Evolutionary conservation across 2,113 vertebrate genomes (phyloP).

Genomic region (Otolemur garnettii): DNA sequence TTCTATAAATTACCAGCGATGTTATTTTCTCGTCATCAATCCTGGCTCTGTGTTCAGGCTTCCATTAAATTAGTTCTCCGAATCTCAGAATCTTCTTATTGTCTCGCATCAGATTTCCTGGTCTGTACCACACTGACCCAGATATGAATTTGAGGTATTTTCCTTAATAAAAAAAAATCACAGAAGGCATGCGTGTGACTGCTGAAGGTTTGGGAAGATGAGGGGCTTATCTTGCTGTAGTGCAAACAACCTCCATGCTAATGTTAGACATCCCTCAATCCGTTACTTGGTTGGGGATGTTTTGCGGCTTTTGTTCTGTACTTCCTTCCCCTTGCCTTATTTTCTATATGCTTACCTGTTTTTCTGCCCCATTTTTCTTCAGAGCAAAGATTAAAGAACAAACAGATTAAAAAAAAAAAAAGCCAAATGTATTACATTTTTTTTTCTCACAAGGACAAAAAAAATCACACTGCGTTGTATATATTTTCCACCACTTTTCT

Average conservation of each 20-base stretch:
- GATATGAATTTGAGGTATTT: constrained; percentile 35
- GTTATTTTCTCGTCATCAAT: constrained; percentile 35
- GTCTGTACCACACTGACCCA: neutral
- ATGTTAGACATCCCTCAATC: fast-evolving
- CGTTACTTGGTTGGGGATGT: neutral
- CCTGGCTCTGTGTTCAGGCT: neutral
- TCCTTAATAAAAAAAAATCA: neutral
- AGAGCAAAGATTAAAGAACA: neutral
- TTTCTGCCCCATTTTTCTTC: neutral
- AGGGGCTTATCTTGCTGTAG: neutral
- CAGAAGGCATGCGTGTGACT: neutral
- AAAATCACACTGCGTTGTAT: neutral
- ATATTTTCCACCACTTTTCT: neutral
- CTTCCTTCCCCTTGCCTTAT: neutral
- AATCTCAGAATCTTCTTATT: neutral
- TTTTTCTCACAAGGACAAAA: neutral
- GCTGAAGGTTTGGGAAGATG: too few relatives aligned
- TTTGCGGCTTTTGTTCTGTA: fast-evolving
- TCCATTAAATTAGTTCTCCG: neutral
- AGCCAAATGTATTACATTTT: neutral
- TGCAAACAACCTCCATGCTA: neutral
- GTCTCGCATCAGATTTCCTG: neutral
- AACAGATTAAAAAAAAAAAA: neutral
- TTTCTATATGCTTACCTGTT: fast-evolving
- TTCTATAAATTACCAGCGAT: constrained; percentile 21